phyloP scores from a whole-genome alignment of 2,113 vertebrate species.

The Nestor notabilis region DNA sequence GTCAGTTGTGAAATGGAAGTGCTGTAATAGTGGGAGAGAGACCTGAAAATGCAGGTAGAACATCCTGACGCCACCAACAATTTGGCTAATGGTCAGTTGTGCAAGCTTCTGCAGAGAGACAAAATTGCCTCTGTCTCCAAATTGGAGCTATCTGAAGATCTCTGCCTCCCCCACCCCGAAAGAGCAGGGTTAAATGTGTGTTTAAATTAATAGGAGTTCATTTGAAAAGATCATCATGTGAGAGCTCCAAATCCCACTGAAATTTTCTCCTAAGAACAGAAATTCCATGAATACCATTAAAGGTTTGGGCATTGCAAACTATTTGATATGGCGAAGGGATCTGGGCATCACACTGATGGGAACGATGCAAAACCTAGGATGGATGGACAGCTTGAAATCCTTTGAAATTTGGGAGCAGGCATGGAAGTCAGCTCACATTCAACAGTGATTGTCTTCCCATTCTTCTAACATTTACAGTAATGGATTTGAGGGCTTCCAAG shows the following conservation, averaged over 20 bases:
- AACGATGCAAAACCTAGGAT: neutral
- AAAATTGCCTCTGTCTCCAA: slow-evolving; percentile 2
- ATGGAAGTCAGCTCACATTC: neutral
- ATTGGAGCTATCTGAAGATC: neutral
- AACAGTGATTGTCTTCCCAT: neutral
- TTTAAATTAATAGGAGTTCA: neutral
- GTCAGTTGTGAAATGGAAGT: neutral
- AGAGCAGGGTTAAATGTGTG: neutral
- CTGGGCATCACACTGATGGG: neutral
- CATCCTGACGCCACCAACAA: slow-evolving; percentile 3
- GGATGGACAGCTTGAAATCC: accelerated
- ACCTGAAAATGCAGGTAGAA: neutral
- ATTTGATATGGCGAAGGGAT: neutral
- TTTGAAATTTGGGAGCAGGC: neutral
- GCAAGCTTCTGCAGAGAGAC: slow-evolving; percentile 4
- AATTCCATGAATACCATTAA: neutral
- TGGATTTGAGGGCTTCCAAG: neutral
- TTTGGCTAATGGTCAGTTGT: slow-evolving; percentile 45
- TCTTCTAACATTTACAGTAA: neutral
- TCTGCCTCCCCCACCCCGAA: neutral
- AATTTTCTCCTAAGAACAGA: neutral
- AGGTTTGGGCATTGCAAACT: neutral
- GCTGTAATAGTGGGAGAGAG: neutral
- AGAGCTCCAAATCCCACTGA: neutral
- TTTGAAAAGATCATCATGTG: neutral